Evolutionary conservation across 2,797 vertebrate genomes (phyloP).

Genomic region (Hypotaenidia philippensis): DNA sequence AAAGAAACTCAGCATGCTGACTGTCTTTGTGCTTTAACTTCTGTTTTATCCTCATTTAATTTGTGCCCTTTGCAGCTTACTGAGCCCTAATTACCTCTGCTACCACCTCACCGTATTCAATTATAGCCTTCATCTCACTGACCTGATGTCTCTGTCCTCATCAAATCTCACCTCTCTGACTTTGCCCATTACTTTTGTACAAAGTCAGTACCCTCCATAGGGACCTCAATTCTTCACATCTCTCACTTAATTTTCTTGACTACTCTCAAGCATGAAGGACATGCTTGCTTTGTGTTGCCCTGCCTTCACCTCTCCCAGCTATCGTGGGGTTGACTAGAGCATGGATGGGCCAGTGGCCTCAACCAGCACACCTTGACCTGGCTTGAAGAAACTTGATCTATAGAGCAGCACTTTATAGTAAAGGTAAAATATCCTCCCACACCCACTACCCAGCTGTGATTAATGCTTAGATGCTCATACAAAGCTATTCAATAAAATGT

Average conservation of each 20-base stretch:
- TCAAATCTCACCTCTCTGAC: conserved; percentile 68
- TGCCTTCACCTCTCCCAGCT: neutral
- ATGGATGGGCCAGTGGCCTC: neutral
- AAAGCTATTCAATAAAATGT: neutral
- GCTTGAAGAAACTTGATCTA: neutral
- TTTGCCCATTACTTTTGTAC: conserved; percentile 50
- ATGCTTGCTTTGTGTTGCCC: neutral
- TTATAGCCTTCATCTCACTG: conserved; percentile 57
- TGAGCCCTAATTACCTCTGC: conserved; percentile 69
- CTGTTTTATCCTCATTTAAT: conserved; percentile 66
- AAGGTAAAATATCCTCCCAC: neutral
- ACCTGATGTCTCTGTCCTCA: conserved; percentile 51
- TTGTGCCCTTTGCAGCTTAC: conserved; percentile 66
- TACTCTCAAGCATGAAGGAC: neutral
- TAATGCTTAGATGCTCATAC: neutral
- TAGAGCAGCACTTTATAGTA: neutral
- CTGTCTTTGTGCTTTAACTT: conserved; percentile 64
- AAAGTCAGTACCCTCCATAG: neutral
- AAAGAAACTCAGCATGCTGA: conserved; percentile 28
- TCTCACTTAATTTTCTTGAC: conserved; percentile 3
- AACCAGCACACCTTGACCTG: neutral
- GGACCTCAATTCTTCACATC: neutral
- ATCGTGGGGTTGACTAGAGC: neutral
- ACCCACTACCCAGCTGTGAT: neutral
- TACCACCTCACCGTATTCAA: conserved; percentile 49